A percentile compares a stretch with the other conserved stretches of the same genome.
Evolutionary conservation across 92 coral and sea anemone species (phyloP).

Genomic region (Heteractis magnifica): DNA sequence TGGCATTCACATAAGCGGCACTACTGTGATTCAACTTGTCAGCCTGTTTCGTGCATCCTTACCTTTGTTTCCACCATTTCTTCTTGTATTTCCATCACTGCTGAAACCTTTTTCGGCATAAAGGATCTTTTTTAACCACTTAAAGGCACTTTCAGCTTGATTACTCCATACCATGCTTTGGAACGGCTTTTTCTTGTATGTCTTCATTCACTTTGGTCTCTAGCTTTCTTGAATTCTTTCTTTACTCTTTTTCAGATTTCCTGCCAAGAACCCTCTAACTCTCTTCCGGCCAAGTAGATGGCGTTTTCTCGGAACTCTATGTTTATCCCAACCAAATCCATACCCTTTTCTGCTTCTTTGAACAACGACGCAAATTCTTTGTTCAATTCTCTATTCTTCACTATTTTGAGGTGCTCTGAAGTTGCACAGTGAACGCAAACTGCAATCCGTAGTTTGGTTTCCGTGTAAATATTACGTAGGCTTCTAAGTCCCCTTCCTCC

Average conservation of each 20-base stretch:
- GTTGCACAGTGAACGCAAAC: not conserved
- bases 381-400: conserved; percentile 12
- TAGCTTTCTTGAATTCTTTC: not conserved
- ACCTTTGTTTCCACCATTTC: not conserved
- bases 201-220: conserved; percentile 7
- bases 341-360: not conserved
- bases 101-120: not conserved
- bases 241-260: not conserved
- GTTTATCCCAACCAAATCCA: not conserved
- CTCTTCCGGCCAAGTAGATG: conserved; percentile 11
- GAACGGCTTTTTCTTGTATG: not conserved
- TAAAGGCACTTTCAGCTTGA: not conserved
- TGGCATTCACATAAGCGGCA: conserved; percentile 4
- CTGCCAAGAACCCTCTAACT: not conserved
- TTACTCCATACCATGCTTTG: conserved; percentile 24
- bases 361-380: not conserved
- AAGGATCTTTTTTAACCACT: not conserved
- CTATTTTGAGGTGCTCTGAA: conserved; percentile 7
- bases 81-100: not conserved
- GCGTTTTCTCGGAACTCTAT: conserved; percentile 10
- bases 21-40: not conserved
- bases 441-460: conserved; percentile 18
- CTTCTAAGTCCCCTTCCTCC: conserved; percentile 16
- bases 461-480: conserved; percentile 13
- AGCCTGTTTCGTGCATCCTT: conserved; percentile 9